Evolutionary conservation across 2,888 invertebrate species (phyloP).

Genomic region (Campoletis raptor): DNA sequence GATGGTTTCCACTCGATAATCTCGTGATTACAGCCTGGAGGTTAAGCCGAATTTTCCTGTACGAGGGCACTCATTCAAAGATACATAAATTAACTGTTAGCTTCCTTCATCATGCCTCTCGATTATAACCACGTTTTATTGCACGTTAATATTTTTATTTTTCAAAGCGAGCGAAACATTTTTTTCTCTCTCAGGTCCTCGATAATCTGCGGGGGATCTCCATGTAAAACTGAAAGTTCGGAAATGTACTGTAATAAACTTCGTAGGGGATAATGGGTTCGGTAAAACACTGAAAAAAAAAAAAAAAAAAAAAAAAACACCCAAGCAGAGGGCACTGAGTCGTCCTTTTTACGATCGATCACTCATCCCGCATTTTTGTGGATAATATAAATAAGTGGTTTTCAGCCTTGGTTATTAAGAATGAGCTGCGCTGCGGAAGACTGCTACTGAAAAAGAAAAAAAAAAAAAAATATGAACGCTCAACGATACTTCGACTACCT

Average conservation of each 20-base stretch:
- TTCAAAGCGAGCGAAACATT: conserved; percentile 5
- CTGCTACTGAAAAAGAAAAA: conserved; percentile 55
- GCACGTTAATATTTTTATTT: conserved; percentile 27
- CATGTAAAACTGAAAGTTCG: conserved; percentile 47
- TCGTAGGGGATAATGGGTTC: conserved; percentile 41
- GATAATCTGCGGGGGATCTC: conserved; percentile 40
- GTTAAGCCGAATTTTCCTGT: conserved; percentile 34
- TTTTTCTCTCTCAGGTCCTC: conserved; percentile 27
- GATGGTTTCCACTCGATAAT: conserved; percentile 54
- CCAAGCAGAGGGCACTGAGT: background rate
- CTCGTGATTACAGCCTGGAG: conserved; percentile 31
- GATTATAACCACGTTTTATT: conserved; percentile 43
- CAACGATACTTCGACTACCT: conserved; percentile 24
- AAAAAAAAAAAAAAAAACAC: background rate
- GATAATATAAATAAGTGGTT: conserved; percentile 50
- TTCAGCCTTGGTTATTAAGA: conserved; percentile 3
- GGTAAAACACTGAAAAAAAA: conserved; percentile 40
- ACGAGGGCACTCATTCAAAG: background rate
- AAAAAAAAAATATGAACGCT: conserved; percentile 40
- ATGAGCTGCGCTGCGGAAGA: conserved; percentile 14
- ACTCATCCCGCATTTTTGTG: conserved; percentile 56
- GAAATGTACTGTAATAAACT: conserved; percentile 36
- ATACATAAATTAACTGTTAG: conserved; percentile 53
- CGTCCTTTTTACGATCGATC: conserved; percentile 61
- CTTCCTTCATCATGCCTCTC: background rate